Base-by-base conservation (phyloP, 2,113 vertebrate species). In the Emydocephalus ijimae region DNA sequence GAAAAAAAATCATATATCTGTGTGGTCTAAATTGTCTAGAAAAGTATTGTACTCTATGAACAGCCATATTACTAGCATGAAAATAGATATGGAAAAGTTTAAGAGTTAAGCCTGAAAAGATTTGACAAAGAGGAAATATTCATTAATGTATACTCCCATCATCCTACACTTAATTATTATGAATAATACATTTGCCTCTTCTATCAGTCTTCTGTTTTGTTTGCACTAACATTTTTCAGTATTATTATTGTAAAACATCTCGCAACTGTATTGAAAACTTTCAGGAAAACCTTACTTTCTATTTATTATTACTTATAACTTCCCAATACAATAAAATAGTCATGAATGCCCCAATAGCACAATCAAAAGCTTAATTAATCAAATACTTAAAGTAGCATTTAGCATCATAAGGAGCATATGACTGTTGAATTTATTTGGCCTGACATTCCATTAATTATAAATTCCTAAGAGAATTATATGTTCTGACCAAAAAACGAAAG, bases 81-180 rank as follows among this genome's bases (percentile, higher is more conserved):
- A 57, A 91, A 91, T 59, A 21, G 59, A 56, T 45, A 48, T 61
- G 48, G 87, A 61, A 45, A 52, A n/a, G 43, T 74, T n/a, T 34
- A 74, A 34, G n/a, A 74, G 5, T 74, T 74, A 74, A 74, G n/a
- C 29, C 29, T 34, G 64, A 69, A 29, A n/a, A 34, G 4, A 18
- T 34, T n/a, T 74, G 29, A 34, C 14, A 34, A 74, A 74, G 64
- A 74, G 5, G 1, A 34, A 74, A 74, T 74, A 34, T 74, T 74
- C 14, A 34, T 74, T 34, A 74, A 74, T 86, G 23, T 52, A 88
- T 15, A 34, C 5, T 43, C 18, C 2, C 29, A 88, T 18, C 21
- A 11, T 69, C 4, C 91, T 48, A 89, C 92, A 94, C 88, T 94
- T 95, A 87, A 89, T 89, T 93, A 94, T 93, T 93, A 87, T 94